Evolutionary conservation across 2,797 vertebrate species (phyloP), one percentile per base, ranked within the genome.

Genomic region (Sebastes elongatus): DNA sequence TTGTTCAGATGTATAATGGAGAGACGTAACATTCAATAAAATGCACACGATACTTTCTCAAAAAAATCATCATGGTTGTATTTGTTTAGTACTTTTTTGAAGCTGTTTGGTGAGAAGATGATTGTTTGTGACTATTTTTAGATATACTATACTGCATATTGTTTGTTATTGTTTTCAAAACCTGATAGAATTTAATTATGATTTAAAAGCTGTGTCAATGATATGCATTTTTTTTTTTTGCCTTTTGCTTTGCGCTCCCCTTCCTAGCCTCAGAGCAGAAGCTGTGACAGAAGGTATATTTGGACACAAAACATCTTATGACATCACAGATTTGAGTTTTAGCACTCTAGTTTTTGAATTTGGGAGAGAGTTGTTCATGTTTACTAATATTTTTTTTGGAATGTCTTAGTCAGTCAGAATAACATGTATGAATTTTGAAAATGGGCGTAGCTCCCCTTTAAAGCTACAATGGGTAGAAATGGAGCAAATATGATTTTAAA

Each of bases 21-120:
- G 82, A 94, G 82, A 86, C 23, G 28, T 88, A 88, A 91, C 64
- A 82, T 90, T 94, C 85, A 95, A 95, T 95, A 95, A 95, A 95
- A 93, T 89, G 83, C 91, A 93, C 88, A 93, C 76, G 71, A 71
- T 93, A 94, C 93, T 94, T 95, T 95, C 90, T 93, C 92, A 93
- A 89, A 89, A 85, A 66, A 22, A 16, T 80, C 7, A 75, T 42
- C 57, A 5, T 76, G 78, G 33, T 23, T 91, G 61, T 64, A 55
- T 72, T 85, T 83, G 72, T 14, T 82, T 66, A n/a, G 7, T 52
- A 4, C 35, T 85, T 64, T 78, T 66, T 67, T 78, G 10, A 73
- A 68, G 9, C 9, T 66, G 3, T 65, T 71, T 76, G 32, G 10
- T 56, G 7, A 30, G 0, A 10, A 18, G 20, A 28, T 10, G 30